These are phyloP conservation scores for Nylanderia fulva DNA, from an alignment of 1,140 invertebrate species.

Conservation along the genomic window DNA sequence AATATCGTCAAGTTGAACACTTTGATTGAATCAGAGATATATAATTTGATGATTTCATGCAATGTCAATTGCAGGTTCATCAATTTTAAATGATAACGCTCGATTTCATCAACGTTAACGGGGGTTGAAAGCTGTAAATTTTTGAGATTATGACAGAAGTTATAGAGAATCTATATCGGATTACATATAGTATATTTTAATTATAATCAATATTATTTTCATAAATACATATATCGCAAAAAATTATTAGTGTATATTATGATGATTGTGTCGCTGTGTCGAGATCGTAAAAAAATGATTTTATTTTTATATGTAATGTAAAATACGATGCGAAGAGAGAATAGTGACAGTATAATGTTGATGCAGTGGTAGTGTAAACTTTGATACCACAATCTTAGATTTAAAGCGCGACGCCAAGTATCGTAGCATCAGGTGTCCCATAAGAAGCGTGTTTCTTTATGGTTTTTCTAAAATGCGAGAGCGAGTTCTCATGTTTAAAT, in stretches of 20 bases:
- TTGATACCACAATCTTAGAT: conserved; percentile 24
- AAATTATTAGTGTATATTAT: neutral
- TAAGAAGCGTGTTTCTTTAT: conserved; percentile 39
- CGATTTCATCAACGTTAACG: neutral
- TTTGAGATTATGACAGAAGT: neutral
- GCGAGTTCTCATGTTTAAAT: neutral
- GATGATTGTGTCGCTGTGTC: neutral
- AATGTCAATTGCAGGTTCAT: conserved; percentile 14
- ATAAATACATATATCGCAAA: neutral
- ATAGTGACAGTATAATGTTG: neutral
- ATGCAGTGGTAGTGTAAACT: conserved; percentile 3
- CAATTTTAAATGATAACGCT: neutral
- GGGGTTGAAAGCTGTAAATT: neutral
- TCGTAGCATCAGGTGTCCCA: conserved; percentile 50
- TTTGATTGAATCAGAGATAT: neutral
- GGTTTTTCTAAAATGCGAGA: conserved; percentile 30
- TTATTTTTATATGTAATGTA: neutral
- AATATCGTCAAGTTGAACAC: conserved; percentile 3
- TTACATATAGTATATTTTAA: neutral
- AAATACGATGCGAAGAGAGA: neutral
- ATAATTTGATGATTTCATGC: neutral
- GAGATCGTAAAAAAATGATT: neutral
- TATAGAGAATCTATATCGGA: neutral
- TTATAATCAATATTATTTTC: neutral
- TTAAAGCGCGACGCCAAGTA: neutral